These are phyloP conservation scores for Thamnophis elegans DNA, from an alignment of 2,797 vertebrate genomes.

Conservation along the genomic window DNA sequence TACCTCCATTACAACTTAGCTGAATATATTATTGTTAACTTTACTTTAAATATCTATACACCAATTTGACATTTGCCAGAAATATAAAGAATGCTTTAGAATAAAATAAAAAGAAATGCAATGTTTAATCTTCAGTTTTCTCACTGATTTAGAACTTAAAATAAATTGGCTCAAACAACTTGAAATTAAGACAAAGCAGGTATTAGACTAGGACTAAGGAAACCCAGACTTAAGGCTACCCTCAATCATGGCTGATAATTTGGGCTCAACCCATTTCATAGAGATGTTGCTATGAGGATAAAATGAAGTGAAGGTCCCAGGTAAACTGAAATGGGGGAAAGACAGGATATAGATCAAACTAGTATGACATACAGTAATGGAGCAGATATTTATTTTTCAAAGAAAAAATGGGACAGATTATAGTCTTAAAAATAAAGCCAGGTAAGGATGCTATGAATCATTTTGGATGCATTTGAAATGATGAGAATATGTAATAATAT, in stretches of 20 bases:
- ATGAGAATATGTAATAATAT: not conserved
- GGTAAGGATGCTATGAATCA: not conserved
- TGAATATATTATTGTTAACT: not conserved
- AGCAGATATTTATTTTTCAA: not conserved
- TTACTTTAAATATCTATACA: not conserved
- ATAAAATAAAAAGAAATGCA: not conserved
- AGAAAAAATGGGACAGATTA: conserved; percentile 55
- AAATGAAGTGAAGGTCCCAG: not conserved
- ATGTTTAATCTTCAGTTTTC: not conserved
- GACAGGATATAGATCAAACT: not conserved
- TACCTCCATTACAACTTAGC: not conserved
- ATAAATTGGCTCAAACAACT: not conserved
- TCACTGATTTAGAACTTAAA: not conserved
- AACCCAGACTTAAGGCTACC: not conserved
- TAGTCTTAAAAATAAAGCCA: conserved; percentile 31
- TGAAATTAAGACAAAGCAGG: not conserved
- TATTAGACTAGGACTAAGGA: not conserved
- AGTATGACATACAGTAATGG: not conserved
- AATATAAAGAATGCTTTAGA: not conserved
- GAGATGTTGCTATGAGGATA: not conserved
- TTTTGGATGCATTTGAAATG: not conserved
- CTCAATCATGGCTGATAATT: not conserved
- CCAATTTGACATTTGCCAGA: not conserved
- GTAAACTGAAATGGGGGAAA: not conserved
- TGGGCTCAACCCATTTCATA: not conserved